Percentiles rank a stretch among this genome's conserved stretches.
These are phyloP conservation scores for Acanthurus leucopareius DNA, from an alignment of 2,797 vertebrate genomes.

Conservation along the genomic window DNA sequence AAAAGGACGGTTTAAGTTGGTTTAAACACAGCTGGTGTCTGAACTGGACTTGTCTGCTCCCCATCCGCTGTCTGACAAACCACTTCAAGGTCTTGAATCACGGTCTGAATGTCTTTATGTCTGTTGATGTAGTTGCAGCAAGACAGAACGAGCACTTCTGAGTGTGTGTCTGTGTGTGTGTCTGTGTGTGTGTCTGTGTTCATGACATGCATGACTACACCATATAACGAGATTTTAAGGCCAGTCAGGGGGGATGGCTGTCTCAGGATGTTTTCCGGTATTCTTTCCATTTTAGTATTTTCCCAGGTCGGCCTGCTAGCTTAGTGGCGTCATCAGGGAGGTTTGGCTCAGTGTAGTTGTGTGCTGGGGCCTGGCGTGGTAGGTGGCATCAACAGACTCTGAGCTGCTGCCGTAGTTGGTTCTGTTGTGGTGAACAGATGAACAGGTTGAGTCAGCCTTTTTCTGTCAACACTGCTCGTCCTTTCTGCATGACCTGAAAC, in stretches of 20 bases:
- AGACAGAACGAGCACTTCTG: slow-evolving; percentile 27
- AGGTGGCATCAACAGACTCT: slow-evolving; percentile 47
- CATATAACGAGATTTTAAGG: slow-evolving; percentile 24
- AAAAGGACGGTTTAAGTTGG: slow-evolving; percentile 62
- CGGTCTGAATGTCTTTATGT: slow-evolving; percentile 56
- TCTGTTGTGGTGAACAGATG: slow-evolving; percentile 54
- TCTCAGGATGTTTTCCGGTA: slow-evolving; percentile 22
- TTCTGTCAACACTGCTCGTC: slow-evolving; percentile 39
- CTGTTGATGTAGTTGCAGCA: slow-evolving; percentile 32
- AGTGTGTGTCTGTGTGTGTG: background rate
- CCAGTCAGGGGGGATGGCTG: background rate
- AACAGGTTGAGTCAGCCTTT: slow-evolving; percentile 67
- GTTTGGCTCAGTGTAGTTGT: slow-evolving; percentile 28
- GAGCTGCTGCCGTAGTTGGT: slow-evolving; percentile 25
- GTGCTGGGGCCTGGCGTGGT: slow-evolving; percentile 1
- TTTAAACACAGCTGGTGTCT: slow-evolving; percentile 84
- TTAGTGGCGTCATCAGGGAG: slow-evolving; percentile 4
- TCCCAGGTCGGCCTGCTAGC: slow-evolving; percentile 10
- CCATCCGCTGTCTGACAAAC: slow-evolving; percentile 67
- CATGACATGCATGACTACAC: slow-evolving; percentile 15
- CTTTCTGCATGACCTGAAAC: slow-evolving; percentile 56
- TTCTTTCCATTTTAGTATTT: slow-evolving; percentile 35
- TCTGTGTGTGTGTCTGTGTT: background rate
- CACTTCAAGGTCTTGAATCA: slow-evolving; percentile 75
- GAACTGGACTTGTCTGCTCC: slow-evolving; percentile 61